A percentile compares a stretch with the other conserved stretches of the same genome.
These are phyloP conservation scores for Tachysurus fulvidraco DNA, from an alignment of 2,113 vertebrate species.

Conservation along the genomic window DNA sequence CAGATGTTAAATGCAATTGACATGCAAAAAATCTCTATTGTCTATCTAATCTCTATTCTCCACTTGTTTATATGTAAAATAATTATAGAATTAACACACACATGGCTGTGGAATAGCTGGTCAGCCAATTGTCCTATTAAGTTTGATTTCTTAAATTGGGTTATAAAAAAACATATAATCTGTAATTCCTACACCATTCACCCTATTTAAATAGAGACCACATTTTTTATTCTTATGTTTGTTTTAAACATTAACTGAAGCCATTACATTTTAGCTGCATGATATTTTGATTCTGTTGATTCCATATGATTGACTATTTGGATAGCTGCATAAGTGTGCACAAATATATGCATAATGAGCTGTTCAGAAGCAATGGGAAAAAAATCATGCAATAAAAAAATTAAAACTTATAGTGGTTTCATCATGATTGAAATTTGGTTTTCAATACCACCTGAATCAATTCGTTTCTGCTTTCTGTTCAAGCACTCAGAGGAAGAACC, in stretches of 20 bases:
- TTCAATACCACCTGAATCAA: conserved; percentile 65
- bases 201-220: not conserved
- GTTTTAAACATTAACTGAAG: not conserved
- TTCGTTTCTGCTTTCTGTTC: conserved; percentile 81
- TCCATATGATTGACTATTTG: not conserved
- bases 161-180: not conserved
- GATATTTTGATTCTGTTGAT: not conserved
- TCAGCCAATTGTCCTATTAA: not conserved
- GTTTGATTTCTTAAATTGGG: not conserved
- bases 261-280: not conserved
- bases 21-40: not conserved
- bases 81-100: not conserved
- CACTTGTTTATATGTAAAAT: not conserved
- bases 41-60: not conserved
- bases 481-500: conserved; percentile 94
- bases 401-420: not conserved
- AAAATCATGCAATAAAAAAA: not conserved
- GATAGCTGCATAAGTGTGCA: not conserved
- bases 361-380: not conserved
- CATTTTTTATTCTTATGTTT: not conserved
- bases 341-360: not conserved
- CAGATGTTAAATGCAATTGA: not conserved
- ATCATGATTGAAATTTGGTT: conserved; percentile 51
- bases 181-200: not conserved
- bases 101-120: not conserved